Evolutionary conservation across 2,888 invertebrate species (phyloP).

Genomic region (Heliconius ethilla): DNA sequence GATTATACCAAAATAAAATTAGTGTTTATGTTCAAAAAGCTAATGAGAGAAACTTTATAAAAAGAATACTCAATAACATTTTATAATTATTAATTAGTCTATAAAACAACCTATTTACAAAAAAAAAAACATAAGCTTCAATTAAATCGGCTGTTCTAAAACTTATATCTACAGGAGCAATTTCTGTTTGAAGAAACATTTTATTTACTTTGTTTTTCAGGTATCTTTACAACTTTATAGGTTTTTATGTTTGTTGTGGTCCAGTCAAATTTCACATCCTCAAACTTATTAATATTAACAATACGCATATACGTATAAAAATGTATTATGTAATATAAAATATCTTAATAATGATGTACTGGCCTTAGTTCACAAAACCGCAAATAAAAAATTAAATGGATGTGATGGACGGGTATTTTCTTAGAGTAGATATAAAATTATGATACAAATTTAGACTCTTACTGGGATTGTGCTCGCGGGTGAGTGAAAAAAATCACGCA

Average conservation of each 20-base stretch:
- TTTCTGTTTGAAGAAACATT: not conserved
- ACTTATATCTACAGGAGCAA: not conserved
- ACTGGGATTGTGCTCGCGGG: conserved; percentile 47
- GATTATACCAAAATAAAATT: conserved; percentile 36
- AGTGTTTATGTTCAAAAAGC: conserved; percentile 4
- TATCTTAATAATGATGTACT: conserved; percentile 50
- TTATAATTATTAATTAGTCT: not conserved
- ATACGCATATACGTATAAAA: not conserved
- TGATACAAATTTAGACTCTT: conserved; percentile 52
- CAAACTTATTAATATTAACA: not conserved
- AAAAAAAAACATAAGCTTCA: conserved; percentile 2
- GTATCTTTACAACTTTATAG: not conserved
- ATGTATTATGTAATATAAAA: conserved; percentile 7
- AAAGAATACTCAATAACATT: not conserved
- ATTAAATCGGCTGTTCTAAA: conserved; percentile 25
- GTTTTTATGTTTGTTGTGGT: not conserved
- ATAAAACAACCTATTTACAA: conserved; percentile 8
- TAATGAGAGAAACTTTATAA: conserved; percentile 13
- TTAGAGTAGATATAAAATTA: conserved; percentile 52
- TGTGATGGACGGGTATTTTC: conserved; percentile 67
- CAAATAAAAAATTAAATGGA: conserved; percentile 47
- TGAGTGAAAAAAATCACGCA: conserved; percentile 26
- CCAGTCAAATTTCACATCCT: not conserved
- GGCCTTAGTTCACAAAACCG: conserved; percentile 53
- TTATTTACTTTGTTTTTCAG: not conserved